Conservation (phyloP, 2,888 invertebrate species). For the Drosophila mimetica region DNA sequence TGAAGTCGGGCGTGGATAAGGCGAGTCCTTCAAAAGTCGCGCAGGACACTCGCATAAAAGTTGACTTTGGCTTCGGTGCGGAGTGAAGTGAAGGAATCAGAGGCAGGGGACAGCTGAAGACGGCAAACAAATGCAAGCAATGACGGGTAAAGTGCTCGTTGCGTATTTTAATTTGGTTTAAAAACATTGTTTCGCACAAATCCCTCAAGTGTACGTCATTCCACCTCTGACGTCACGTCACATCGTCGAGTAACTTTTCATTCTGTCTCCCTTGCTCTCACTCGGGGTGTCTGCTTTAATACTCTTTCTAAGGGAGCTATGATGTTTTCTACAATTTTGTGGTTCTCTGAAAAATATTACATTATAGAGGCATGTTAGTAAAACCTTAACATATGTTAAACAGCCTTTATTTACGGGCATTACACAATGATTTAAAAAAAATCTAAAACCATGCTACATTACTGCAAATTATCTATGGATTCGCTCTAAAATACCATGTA, state of each 20-base stretch:
- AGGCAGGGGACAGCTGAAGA: slow-evolving; percentile 45
- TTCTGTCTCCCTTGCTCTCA: slow-evolving; percentile 10
- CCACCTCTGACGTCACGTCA: slow-evolving; percentile 74
- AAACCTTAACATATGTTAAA: too few species aligned
- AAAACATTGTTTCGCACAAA: slow-evolving; percentile 78
- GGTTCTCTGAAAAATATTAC: neutral
- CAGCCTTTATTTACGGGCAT: too few species aligned
- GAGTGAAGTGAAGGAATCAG: slow-evolving; percentile 9
- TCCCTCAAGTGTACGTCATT: slow-evolving; percentile 75
- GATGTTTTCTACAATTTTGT: neutral
- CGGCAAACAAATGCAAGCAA: slow-evolving; percentile 66
- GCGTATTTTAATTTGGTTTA: slow-evolving; percentile 78
- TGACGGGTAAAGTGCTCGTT: slow-evolving; percentile 77
- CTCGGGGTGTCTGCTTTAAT: slow-evolving; percentile 9
- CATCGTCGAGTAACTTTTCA: slow-evolving; percentile 47
- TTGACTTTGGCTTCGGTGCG: slow-evolving; percentile 29
- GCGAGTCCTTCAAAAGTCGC: slow-evolving; percentile 51
- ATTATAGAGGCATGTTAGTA: too few species aligned
- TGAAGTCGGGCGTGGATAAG: slow-evolving; percentile 25
- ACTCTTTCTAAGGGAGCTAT: slow-evolving; percentile 3
- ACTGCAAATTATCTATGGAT: too few species aligned
- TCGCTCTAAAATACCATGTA: too few species aligned
- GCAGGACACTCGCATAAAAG: slow-evolving; percentile 72
- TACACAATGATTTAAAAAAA: too few species aligned
- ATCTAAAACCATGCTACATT: too few species aligned